These are phyloP conservation scores for Falco punctatus DNA, from an alignment of 2,113 vertebrate genomes.

Conservation along the genomic window DNA sequence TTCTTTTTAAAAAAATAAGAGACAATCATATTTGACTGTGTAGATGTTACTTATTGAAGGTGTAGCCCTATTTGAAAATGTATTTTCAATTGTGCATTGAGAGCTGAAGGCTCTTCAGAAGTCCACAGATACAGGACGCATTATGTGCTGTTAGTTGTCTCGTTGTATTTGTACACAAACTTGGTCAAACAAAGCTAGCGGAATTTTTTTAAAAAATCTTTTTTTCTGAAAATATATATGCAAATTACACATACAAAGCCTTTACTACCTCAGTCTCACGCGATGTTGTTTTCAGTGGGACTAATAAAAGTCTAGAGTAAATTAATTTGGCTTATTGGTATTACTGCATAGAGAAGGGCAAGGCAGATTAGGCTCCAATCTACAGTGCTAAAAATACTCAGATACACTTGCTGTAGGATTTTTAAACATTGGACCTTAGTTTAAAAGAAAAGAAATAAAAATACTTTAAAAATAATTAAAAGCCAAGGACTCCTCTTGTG, in stretches of 20 bases:
- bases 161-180: background rate
- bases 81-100: rapidly evolving
- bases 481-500: background rate
- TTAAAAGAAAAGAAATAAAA: background rate
- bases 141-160: background rate
- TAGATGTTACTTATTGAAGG: background rate
- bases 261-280: background rate
- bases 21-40: background rate
- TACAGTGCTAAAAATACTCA: background rate
- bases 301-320: background rate
- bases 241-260: background rate
- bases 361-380: background rate
- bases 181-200: background rate
- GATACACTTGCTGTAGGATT: background rate
- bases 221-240: background rate
- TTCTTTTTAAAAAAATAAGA: background rate
- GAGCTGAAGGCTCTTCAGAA: background rate
- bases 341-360: background rate
- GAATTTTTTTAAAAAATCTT: background rate
- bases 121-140: background rate
- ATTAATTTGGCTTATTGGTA: background rate
- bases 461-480: background rate
- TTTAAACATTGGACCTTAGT: background rate
- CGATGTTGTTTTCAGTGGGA: background rate
- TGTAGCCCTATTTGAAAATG: background rate